Percentiles rank a stretch among this genome's conserved stretches.
phyloP scores from a whole-genome alignment of 2,888 invertebrate genomes.

The Watsonalla binaria region DNA sequence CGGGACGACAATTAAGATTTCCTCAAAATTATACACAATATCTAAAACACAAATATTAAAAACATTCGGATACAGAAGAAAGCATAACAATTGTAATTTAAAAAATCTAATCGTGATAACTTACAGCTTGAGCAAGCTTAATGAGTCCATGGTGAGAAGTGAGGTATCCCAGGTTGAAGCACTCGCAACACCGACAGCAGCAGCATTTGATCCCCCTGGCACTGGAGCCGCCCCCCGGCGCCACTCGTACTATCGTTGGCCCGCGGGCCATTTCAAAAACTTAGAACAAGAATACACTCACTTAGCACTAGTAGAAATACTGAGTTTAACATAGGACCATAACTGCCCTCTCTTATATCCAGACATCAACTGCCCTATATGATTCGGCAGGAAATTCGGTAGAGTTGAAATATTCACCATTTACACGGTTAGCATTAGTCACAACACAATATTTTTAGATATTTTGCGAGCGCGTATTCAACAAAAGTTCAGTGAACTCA shows the following conservation, averaged over 20 bases:
- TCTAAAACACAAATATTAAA: no score
- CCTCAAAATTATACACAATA: no score
- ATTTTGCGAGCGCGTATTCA: slow-evolving; percentile 37
- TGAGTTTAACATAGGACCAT: background rate
- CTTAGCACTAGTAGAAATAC: no score
- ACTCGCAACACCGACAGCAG: slow-evolving; percentile 87
- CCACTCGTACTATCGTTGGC: slow-evolving; percentile 69
- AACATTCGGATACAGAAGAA: no score
- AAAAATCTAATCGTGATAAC: slow-evolving; percentile 30
- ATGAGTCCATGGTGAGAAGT: slow-evolving; percentile 85
- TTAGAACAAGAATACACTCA: background rate
- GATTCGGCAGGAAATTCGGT: slow-evolving; percentile 53
- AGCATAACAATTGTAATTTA: background rate
- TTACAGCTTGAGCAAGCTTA: slow-evolving; percentile 87
- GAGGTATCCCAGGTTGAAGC: slow-evolving; percentile 87
- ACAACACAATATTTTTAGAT: slow-evolving; percentile 70
- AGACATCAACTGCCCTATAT: slow-evolving; percentile 14
- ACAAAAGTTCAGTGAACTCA: slow-evolving; percentile 48
- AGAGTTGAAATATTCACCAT: slow-evolving; percentile 54
- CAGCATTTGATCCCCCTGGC: slow-evolving; percentile 83
- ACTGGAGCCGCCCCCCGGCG: slow-evolving; percentile 46
- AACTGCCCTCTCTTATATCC: slow-evolving; percentile 6
- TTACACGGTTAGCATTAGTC: slow-evolving; percentile 62
- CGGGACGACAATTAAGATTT: no score
- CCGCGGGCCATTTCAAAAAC: slow-evolving; percentile 55